These are phyloP conservation scores for Proteles cristata DNA, from an alignment of 2,113 vertebrate species.

Conservation along the genomic window DNA sequence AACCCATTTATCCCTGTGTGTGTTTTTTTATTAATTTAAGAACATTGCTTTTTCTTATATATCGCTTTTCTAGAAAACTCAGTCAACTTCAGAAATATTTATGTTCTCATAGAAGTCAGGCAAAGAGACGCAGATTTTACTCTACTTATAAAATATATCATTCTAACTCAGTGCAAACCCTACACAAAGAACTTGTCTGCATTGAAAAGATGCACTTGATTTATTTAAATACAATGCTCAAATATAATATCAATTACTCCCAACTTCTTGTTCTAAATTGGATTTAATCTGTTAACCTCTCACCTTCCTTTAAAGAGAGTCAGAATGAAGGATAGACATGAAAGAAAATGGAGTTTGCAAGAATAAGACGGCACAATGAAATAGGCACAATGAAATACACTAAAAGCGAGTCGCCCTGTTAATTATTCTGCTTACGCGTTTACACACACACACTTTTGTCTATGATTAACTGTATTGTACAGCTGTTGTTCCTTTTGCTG, in stretches of 20 bases:
- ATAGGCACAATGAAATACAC: not conserved
- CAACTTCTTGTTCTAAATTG: slow-evolving; percentile 52
- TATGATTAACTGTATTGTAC: slow-evolving; percentile 17
- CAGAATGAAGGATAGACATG: not conserved
- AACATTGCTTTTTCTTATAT: slow-evolving; percentile 27
- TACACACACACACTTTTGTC: slow-evolving; percentile 35
- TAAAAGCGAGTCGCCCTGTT: not conserved
- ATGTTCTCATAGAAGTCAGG: slow-evolving; percentile 36
- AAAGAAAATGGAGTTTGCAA: slow-evolving; percentile 46
- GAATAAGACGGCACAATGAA: not conserved
- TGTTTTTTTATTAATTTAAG: slow-evolving; percentile 25
- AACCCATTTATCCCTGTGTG: slow-evolving; percentile 31
- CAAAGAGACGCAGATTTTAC: not conserved
- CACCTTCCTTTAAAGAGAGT: slow-evolving; percentile 43
- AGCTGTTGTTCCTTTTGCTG: slow-evolving; percentile 44
- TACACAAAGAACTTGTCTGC: slow-evolving; percentile 6
- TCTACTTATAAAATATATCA: slow-evolving; percentile 10
- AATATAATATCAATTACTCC: slow-evolving; percentile 58
- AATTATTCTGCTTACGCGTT: slow-evolving; percentile 55
- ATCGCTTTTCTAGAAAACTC: slow-evolving; percentile 53
- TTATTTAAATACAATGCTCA: slow-evolving; percentile 57
- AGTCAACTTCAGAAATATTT: slow-evolving; percentile 46
- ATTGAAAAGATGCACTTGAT: slow-evolving; percentile 8
- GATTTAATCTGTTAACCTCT: slow-evolving; percentile 67
- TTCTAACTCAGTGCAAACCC: not conserved